phyloP scores from a whole-genome alignment of 2,113 vertebrate species.

The Pristiophorus japonicus region DNA sequence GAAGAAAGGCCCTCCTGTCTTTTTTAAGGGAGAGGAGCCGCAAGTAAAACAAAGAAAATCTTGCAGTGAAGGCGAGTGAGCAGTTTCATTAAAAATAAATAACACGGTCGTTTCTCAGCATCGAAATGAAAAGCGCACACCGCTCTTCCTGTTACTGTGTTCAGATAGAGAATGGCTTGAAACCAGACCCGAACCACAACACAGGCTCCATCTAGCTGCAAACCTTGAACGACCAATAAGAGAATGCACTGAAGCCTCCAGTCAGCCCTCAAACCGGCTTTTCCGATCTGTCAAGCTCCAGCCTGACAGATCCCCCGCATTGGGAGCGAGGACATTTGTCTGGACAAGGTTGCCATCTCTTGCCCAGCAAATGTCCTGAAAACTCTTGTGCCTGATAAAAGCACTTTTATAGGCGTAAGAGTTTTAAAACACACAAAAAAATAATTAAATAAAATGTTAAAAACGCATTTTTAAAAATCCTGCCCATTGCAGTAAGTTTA shows the following conservation, averaged over 20 bases:
- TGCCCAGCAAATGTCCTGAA: too few species aligned
- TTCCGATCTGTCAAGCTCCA: too few species aligned
- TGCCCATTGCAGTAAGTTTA: too few species aligned
- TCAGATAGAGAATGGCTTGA: not conserved
- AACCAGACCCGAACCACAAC: not conserved
- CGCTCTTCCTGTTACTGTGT: not conserved
- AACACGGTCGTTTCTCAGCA: not conserved
- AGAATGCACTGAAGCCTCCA: not conserved
- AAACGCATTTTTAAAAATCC: too few species aligned
- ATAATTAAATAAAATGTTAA: too few species aligned
- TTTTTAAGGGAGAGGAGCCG: not conserved
- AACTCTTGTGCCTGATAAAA: too few species aligned
- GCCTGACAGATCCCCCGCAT: too few species aligned
- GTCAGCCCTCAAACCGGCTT: too few species aligned
- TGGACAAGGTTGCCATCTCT: too few species aligned
- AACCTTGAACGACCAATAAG: not conserved
- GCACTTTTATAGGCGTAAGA: too few species aligned
- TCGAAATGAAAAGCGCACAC: not conserved
- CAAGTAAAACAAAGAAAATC: not conserved
- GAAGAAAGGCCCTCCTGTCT: not conserved
- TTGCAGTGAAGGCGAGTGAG: not conserved
- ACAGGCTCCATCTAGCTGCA: constrained; percentile 20
- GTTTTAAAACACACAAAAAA: too few species aligned
- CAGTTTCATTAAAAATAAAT: not conserved
- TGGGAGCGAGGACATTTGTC: too few species aligned